Percentiles rank a stretch among this genome's conserved stretches.
Evolutionary conservation across 2,113 vertebrate genomes (phyloP).

Genomic region (Siniperca chuatsi): DNA sequence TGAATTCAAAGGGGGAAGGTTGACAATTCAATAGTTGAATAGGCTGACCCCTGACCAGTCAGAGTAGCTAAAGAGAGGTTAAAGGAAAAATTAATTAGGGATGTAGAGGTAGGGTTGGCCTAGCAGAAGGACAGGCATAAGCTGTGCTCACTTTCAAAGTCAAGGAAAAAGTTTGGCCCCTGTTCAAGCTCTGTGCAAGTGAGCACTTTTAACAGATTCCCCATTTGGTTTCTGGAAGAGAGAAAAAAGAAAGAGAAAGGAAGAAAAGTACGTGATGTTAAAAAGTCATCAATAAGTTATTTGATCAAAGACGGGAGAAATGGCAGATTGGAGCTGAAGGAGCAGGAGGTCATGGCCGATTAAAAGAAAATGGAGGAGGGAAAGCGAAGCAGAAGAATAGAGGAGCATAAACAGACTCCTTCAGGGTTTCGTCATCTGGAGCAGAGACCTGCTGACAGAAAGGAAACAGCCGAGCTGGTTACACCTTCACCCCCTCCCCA

Average conservation of each 20-base stretch:
- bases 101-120: conserved; percentile 29
- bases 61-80: conserved; percentile 23
- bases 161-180: conserved; percentile 96
- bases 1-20: conserved; percentile 26
- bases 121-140: conserved; percentile 81
- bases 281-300: conserved; percentile 46
- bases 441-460: conserved; percentile 71
- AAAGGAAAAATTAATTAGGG: conserved; percentile 33
- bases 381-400: neutral
- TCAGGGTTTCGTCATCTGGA: conserved; percentile 24
- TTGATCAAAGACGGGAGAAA: conserved; percentile 59
- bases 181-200: conserved; percentile 95
- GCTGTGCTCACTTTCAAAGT: conserved; percentile 94
- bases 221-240: conserved; percentile 92
- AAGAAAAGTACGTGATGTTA: conserved; percentile 53
- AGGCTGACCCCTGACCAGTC: conserved; percentile 67
- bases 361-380: neutral
- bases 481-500: conserved; percentile 5
- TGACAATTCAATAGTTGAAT: conserved; percentile 40
- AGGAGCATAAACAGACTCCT: conserved; percentile 27
- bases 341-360: conserved; percentile 20
- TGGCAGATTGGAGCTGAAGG: conserved; percentile 56
- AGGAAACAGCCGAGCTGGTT: conserved; percentile 56
- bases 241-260: conserved; percentile 65
- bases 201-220: conserved; percentile 93